Evolutionary conservation across 2,797 vertebrate genomes (phyloP), one percentile per base, ranked within the genome.

Genomic region (Thamnophis elegans): DNA sequence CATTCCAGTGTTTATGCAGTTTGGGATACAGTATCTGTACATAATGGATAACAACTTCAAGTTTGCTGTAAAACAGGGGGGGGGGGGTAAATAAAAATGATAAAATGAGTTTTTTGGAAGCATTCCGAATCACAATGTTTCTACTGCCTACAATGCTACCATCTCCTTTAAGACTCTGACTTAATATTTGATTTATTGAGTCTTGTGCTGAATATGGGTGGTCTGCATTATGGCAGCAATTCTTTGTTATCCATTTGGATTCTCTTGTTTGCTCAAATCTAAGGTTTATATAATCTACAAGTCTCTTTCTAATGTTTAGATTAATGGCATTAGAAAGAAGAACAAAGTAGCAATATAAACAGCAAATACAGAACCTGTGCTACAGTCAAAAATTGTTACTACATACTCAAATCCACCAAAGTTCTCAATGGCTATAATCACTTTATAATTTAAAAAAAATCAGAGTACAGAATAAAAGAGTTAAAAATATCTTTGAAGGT

Each of bases 1-100:
- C 96, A 58, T 97, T 98, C 98, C 98, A 98, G 94, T 98, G 98
- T 94, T 97, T 97, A 94, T 97, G 97, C 93, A 98, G 92, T 96
- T 98, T 98, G 94, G 98, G 97, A 94, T 97, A 98, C 93, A 97
- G 95, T 97, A 98, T 97, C 94, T 98, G 97, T 96, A 98, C 94
- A 95, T 97, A 98, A 93, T 97, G 97, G 93, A 97, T 82, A 95
- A 98, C 54, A 93, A 97, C 97, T 97, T 98, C 97, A 97, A 98
- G 95, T 98, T 97, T 98, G 96, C 98, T 98, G 97, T 93, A 96
- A 97, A 96, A 95, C 85, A 42, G 1, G 65, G 6, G 65, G 6
- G n/a, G 14, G 2, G 55, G 58, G 25, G 9, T 25, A 25, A 82
- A 82, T 13, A 91, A 85, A 82, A 47, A 89, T 12, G 26, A 55